Percentiles rank a stretch among this genome's conserved stretches.
Conservation (phyloP, 2,888 invertebrate genomes). For the Ochropleura plecta region DNA sequence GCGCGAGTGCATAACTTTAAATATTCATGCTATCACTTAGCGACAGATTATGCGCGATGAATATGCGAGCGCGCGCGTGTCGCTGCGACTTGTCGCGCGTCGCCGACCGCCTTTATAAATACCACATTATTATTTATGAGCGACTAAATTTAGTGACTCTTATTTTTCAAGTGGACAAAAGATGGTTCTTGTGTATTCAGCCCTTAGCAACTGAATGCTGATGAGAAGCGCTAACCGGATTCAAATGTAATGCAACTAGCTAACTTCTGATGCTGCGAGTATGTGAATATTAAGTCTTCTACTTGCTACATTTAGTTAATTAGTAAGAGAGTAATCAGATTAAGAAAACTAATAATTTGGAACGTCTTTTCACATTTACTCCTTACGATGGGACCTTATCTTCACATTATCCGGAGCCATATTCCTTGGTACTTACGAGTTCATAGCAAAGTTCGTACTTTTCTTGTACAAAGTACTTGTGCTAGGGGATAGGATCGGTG, state of each 20-base stretch:
- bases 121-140: conserved; percentile 66
- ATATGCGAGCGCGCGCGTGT: conserved; percentile 66
- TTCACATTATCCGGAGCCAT: conserved; percentile 16
- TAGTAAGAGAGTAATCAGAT: not conserved
- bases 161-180: conserved; percentile 52
- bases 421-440: conserved; percentile 24
- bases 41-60: conserved; percentile 70
- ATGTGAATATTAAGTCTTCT: conserved; percentile 11
- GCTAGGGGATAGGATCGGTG: conserved; percentile 14
- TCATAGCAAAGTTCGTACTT: conserved; percentile 28
- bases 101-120: conserved; percentile 53
- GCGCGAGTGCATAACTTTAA: conserved; percentile 68
- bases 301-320: conserved; percentile 16
- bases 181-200: conserved; percentile 41
- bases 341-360: conserved; percentile 14
- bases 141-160: conserved; percentile 52
- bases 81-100: conserved; percentile 21
- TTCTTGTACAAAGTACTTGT: conserved; percentile 13
- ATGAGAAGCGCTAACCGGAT: conserved; percentile 1
- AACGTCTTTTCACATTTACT: conserved; percentile 9
- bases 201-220: conserved; percentile 19
- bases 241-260: conserved; percentile 20
- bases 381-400: conserved; percentile 18
- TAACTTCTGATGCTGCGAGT: not conserved
- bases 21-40: conserved; percentile 71